Percentiles rank a stretch among this genome's conserved stretches.
Conservation (phyloP, 30 jellyfish, hydroid and myxozoan species). For the Chrysaora quinquecirrha region DNA sequence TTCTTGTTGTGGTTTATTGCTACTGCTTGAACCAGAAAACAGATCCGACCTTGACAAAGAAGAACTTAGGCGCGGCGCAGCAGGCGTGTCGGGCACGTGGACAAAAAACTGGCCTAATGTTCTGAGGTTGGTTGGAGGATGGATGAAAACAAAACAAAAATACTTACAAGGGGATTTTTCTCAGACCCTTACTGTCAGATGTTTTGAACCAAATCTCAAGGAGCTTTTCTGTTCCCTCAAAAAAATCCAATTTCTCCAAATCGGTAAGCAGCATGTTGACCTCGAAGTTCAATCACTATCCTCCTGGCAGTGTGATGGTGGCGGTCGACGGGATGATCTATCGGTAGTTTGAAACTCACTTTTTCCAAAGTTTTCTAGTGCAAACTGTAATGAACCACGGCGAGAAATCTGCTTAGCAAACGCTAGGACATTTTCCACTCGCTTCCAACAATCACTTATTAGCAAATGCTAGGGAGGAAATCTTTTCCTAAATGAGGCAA, state of each 20-base stretch:
- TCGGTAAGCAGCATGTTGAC: conserved; percentile 53
- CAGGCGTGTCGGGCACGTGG: no score
- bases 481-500: conserved; percentile 65
- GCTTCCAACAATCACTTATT: conserved; percentile 53
- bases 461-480: conserved; percentile 91
- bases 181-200: conserved; percentile 42
- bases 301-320: conserved; percentile 13
- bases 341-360: not conserved
- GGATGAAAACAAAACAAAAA: no score
- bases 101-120: no score
- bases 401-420: conserved; percentile 36
- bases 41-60: no score
- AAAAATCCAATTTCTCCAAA: conserved; percentile 66
- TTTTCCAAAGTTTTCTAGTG: not conserved
- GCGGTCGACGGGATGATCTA: conserved; percentile 17
- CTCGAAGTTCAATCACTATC: conserved; percentile 3
- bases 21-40: no score
- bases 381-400: conserved; percentile 11
- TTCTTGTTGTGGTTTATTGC: no score
- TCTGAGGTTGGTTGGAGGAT: no score
- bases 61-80: no score
- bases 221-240: conserved; percentile 96
- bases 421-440: conserved; percentile 88
- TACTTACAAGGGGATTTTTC: conserved; percentile 72
- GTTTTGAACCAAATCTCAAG: conserved; percentile 84